These are phyloP conservation scores for Aegotheles bennettii DNA, from an alignment of 2,113 vertebrate genomes.

Conservation along the genomic window DNA sequence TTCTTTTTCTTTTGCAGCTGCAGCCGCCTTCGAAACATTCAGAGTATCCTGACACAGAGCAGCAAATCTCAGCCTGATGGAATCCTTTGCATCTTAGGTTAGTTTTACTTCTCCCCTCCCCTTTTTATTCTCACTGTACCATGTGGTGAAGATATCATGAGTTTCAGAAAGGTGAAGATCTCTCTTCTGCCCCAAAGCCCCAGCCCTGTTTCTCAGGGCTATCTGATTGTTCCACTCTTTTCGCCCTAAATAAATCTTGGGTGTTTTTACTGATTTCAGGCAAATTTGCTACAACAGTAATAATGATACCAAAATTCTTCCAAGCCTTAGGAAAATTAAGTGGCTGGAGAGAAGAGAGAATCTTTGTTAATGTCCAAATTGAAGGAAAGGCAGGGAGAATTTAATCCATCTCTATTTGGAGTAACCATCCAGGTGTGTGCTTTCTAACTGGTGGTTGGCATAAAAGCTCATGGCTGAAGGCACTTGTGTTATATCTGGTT, in stretches of 20 bases:
- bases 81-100: constrained; percentile 93
- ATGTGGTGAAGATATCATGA: not conserved
- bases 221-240: not conserved
- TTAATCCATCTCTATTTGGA: not conserved
- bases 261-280: not conserved
- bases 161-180: not conserved
- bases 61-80: constrained; percentile 83
- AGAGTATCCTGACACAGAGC: constrained; percentile 81
- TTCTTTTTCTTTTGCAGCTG: constrained; percentile 77
- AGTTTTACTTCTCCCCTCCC: not conserved
- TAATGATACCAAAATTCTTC: not conserved
- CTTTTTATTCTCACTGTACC: not conserved
- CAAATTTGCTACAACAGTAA: not conserved
- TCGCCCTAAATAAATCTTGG: not conserved
- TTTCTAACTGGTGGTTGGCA: not conserved
- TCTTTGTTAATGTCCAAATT: not conserved
- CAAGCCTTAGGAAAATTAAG: not conserved
- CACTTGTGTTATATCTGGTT: not conserved
- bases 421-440: not conserved
- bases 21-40: constrained; percentile 86
- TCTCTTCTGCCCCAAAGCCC: not conserved
- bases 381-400: not conserved
- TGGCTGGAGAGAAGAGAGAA: not conserved
- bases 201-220: not conserved
- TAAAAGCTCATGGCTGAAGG: not conserved